Conservation (phyloP, 1,140 invertebrate genomes). For the Drosophila lowei region DNA sequence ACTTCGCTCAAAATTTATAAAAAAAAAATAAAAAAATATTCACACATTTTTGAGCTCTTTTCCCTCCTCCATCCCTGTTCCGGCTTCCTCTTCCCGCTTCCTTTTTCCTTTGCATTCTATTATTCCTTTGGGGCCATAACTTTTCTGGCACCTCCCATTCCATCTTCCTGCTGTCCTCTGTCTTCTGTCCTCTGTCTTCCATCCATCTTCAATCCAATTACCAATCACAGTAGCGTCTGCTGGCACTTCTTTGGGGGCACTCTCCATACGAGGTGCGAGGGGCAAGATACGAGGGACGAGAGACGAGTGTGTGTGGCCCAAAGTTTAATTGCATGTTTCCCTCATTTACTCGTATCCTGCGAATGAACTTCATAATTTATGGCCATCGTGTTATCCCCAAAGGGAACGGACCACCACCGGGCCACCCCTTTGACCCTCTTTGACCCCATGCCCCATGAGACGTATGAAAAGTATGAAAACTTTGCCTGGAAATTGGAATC, state of each 20-base stretch:
- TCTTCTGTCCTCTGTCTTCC: no score
- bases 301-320: conserved; percentile 70
- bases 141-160: conserved; percentile 6
- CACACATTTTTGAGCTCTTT: no score
- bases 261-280: no score
- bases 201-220: conserved; percentile 36
- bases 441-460: no score
- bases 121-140: conserved; percentile 24
- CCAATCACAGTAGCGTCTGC: conserved; percentile 36
- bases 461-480: conserved; percentile 51
- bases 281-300: no score
- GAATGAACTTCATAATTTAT: conserved; percentile 73
- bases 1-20: no score
- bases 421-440: conserved; percentile 1
- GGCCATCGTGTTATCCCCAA: conserved; percentile 62
- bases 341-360: conserved; percentile 53
- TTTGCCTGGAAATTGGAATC: conserved; percentile 44
- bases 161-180: no score
- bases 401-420: no score
- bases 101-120: no score
- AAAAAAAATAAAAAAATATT: background rate
- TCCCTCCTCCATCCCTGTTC: no score
- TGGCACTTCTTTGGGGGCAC: conserved; percentile 19
- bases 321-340: conserved; percentile 74
- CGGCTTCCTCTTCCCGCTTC: no score